Evolutionary conservation across 2,797 vertebrate species (phyloP).

Genomic region (Gallirallus australis): DNA sequence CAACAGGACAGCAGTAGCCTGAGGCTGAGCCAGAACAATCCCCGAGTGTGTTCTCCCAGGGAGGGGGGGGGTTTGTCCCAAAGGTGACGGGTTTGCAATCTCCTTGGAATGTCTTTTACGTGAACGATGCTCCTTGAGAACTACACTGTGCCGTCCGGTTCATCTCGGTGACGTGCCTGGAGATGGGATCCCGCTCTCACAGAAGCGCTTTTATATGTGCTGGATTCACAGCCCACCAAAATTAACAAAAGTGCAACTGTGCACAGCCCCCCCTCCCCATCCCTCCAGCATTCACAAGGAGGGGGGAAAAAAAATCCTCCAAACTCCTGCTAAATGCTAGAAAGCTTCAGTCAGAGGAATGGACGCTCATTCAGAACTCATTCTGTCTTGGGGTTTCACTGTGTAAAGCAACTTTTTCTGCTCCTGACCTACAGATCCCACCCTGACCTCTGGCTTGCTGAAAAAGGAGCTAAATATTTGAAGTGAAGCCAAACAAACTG

Average conservation of each 20-base stretch:
- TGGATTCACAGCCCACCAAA: neutral
- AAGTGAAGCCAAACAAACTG: conserved; percentile 71
- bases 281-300: neutral
- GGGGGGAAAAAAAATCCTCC: neutral
- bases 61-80: neutral
- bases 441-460: conserved; percentile 59
- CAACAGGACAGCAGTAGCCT: neutral
- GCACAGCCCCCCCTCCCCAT: neutral
- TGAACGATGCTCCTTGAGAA: neutral
- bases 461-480: conserved; percentile 72
- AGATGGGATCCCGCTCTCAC: conserved; percentile 9
- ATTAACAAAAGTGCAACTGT: conserved; percentile 61
- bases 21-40: conserved; percentile 32
- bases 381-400: conserved; percentile 13
- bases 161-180: neutral
- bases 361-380: neutral
- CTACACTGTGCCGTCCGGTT: neutral
- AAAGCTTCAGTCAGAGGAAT: neutral
- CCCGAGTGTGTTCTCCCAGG: neutral
- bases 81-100: conserved; percentile 2
- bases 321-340: neutral
- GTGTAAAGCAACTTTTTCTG: conserved; percentile 37
- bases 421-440: conserved; percentile 41
- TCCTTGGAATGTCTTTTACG: conserved; percentile 42
- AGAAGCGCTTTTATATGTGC: conserved; percentile 43